Base-by-base conservation (phyloP, 2,888 invertebrate genomes). In the Amiota minor region DNA sequence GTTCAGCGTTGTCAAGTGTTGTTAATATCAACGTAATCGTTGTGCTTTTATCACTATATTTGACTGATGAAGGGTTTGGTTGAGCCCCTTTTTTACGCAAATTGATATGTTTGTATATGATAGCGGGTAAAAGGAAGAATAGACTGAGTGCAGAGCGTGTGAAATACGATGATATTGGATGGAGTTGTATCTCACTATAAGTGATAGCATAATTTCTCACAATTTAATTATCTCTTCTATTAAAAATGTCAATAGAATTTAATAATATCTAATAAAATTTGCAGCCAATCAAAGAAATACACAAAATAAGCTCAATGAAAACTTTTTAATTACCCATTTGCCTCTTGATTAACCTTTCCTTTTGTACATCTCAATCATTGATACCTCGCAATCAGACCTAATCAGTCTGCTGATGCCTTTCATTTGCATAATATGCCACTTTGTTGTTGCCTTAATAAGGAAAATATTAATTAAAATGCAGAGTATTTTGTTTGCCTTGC, bases 401-500 rank as follows among this genome's bases (percentile, higher is more conserved):
- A 4, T 1, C 8, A 23, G 62, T 18, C 62, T 62, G 20, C 23
- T 16, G 69, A 55, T 78, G 75, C 74, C 73, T 76, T 79, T 83
- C 71, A 74, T 84, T 81, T 78, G 86, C 83, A 85, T 85, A 82
- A 79, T 74, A 78, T 78, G 20, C 71, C 71, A 71, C 23, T 35
- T 50, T 47, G 71, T 23, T 62, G 62, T 23, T 62, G 62, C 1
- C 69, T 49, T 69, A 72, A 72, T 64, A 80, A 80, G 85, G 80
- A 85, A 80, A 80, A 80, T 84, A 86, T 86, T 84, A 83, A 83
- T 83, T 83, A 86, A 83, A 83, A 86, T 78, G 78, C 83, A 78
- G 85, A 81, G 50, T 68, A 20, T 67, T 49, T 67, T 11, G 67
- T 16, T 11, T 9, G 45, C 65, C 2, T 35, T n/a, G n/a, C n/a